These are phyloP conservation scores for Porites evermanni DNA, from an alignment of 92 coral and sea anemone genomes.

Conservation along the genomic window DNA sequence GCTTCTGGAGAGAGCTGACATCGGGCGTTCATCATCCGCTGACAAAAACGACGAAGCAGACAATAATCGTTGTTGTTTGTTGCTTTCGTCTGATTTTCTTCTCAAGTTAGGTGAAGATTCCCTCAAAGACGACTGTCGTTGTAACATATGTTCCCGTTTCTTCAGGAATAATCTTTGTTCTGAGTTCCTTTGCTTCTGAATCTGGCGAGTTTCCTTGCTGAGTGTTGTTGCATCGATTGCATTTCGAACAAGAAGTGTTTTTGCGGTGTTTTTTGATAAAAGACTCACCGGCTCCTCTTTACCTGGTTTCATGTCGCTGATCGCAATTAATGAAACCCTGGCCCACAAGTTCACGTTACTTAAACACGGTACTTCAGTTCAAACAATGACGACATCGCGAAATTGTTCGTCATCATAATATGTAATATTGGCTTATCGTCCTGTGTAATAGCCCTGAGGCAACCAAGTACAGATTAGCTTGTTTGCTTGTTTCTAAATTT, in stretches of 20 bases:
- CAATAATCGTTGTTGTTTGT: neutral
- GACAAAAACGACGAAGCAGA: neutral
- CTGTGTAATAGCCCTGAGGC: too few relatives aligned
- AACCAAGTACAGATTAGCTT: too few relatives aligned
- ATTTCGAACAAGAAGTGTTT: constrained; percentile 12
- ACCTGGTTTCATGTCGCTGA: neutral
- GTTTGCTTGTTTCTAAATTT: too few relatives aligned
- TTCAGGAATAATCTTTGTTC: constrained; percentile 29
- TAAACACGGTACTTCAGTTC: neutral
- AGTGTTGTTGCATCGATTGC: constrained; percentile 13
- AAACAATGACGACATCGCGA: neutral
- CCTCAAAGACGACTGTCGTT: constrained; percentile 14
- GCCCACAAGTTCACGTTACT: too few relatives aligned
- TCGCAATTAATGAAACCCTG: too few relatives aligned
- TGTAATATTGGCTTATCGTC: too few relatives aligned
- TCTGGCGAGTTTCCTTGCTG: constrained; percentile 1
- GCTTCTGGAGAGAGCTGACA: neutral
- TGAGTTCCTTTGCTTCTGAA: constrained; percentile 9
- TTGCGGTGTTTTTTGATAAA: constrained; percentile 17
- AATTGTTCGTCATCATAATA: neutral
- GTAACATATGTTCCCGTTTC: constrained; percentile 25
- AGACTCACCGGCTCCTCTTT: neutral
- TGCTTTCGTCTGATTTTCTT: neutral
- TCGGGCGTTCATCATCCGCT: neutral
- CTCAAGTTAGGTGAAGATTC: neutral